phyloP scores from a whole-genome alignment of 2,797 vertebrate species.

The Lutjanus campechanus region DNA sequence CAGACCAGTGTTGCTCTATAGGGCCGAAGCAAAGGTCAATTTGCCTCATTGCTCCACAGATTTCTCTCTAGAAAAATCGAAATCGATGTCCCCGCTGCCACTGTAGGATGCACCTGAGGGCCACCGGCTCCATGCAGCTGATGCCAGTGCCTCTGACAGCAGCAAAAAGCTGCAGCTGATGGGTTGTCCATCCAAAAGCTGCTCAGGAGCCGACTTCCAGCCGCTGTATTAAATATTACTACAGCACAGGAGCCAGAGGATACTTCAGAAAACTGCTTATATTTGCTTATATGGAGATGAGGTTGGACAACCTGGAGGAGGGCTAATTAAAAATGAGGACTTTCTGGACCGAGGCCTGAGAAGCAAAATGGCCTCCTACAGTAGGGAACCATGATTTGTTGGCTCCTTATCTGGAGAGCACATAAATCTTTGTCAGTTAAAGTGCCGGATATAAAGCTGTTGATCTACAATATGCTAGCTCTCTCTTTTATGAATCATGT shows the following conservation, averaged over 20 bases:
- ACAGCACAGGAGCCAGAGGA: neutral
- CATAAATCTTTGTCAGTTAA: slow-evolving; percentile 35
- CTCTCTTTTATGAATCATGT: slow-evolving; percentile 5
- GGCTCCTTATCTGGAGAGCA: neutral
- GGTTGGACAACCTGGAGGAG: slow-evolving; percentile 10
- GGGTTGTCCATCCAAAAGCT: slow-evolving; percentile 12
- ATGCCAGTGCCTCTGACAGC: neutral
- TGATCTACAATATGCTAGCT: slow-evolving; percentile 15
- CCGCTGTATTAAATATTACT: neutral
- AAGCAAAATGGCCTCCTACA: neutral
- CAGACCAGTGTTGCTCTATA: slow-evolving; percentile 2
- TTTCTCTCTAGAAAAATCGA: neutral
- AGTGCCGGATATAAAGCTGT: slow-evolving; percentile 11
- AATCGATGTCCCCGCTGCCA: neutral
- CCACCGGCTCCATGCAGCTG: neutral
- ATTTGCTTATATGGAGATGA: slow-evolving; percentile 30
- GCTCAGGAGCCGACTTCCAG: slow-evolving; percentile 2
- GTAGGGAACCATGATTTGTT: slow-evolving; percentile 14
- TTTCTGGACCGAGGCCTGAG: slow-evolving; percentile 23
- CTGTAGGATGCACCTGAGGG: neutral
- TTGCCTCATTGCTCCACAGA: neutral
- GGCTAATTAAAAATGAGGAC: slow-evolving; percentile 25
- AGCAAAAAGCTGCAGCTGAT: slow-evolving; percentile 15
- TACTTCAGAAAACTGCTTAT: slow-evolving; percentile 27
- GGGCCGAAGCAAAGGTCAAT: slow-evolving; percentile 1